These are phyloP conservation scores for Pseudococcus jackbeardsleyi DNA, from an alignment of 2,888 invertebrate species.

Conservation along the genomic window DNA sequence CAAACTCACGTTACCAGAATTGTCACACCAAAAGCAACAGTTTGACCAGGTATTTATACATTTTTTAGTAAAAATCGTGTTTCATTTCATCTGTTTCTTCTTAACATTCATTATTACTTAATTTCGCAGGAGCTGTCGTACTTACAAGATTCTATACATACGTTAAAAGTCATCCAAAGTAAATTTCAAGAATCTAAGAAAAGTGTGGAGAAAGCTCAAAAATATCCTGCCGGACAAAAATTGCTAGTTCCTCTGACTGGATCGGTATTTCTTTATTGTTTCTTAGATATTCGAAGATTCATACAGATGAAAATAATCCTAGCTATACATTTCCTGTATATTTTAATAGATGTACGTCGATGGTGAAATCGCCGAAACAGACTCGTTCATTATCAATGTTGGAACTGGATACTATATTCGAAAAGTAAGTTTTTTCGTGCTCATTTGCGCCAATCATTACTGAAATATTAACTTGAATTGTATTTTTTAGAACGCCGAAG, in stretches of 20 bases:
- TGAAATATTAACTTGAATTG: not conserved
- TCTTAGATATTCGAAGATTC: not conserved
- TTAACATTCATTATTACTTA: not conserved
- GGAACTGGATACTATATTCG: slow-evolving; percentile 98
- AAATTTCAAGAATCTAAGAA: slow-evolving; percentile 92
- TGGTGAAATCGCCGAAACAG: slow-evolving; percentile 85
- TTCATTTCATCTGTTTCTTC: not conserved
- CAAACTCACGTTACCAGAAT: slow-evolving; percentile 83
- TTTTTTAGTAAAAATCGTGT: not conserved
- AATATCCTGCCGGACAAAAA: slow-evolving; percentile 83
- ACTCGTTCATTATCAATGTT: slow-evolving; percentile 92
- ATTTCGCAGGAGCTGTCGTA: slow-evolving; percentile 82
- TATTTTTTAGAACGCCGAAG: slow-evolving; percentile 76
- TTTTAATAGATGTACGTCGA: slow-evolving; percentile 88
- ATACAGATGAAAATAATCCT: not conserved
- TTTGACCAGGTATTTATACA: slow-evolving; percentile 80
- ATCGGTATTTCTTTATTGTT: slow-evolving; percentile 76
- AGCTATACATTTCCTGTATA: not conserved
- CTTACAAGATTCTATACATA: slow-evolving; percentile 90
- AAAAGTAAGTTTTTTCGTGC: slow-evolving; percentile 76
- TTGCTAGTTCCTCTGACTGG: slow-evolving; percentile 95
- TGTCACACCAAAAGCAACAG: slow-evolving; percentile 87
- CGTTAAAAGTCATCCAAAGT: slow-evolving; percentile 88
- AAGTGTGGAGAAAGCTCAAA: slow-evolving; percentile 83
- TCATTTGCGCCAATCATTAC: not conserved